These are phyloP conservation scores for Oryzias melastigma DNA, from an alignment of 2,113 vertebrate genomes.

Conservation along the genomic window DNA sequence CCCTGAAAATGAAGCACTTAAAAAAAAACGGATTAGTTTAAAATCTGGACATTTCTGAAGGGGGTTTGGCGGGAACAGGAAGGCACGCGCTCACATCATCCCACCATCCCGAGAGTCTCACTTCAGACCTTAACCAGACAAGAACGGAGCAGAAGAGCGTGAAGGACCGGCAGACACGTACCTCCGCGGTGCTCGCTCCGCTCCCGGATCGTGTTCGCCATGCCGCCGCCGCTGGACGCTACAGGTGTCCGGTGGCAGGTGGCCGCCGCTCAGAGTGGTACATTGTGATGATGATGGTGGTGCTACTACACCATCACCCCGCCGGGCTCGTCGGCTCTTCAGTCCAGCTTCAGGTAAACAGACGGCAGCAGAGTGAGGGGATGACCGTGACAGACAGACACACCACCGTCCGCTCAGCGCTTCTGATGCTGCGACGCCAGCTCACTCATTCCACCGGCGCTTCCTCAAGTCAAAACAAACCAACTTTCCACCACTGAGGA, in stretches of 20 bases:
- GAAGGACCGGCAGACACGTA: constrained; percentile 27
- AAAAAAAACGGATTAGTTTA: fast-evolving
- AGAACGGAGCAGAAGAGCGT: neutral
- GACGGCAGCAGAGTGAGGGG: neutral
- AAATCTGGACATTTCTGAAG: neutral
- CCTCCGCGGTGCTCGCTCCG: constrained; percentile 37
- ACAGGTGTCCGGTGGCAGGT: constrained; percentile 65
- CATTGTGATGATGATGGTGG: constrained; percentile 58
- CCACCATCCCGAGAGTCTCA: too few species aligned
- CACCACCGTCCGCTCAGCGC: neutral
- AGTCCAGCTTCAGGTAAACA: constrained; percentile 30
- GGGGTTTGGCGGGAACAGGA: neutral
- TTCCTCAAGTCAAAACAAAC: constrained; percentile 39
- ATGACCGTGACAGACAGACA: neutral
- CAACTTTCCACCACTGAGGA: neutral
- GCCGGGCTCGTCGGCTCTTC: constrained; percentile 21
- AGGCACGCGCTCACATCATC: neutral
- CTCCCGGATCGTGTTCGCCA: constrained; percentile 58
- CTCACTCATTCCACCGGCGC: constrained; percentile 26
- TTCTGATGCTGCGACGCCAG: constrained; percentile 32
- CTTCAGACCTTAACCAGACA: too few species aligned
- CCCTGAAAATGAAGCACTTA: fast-evolving
- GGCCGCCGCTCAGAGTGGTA: constrained; percentile 44
- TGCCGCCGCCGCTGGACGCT: constrained; percentile 51
- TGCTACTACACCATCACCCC: constrained; percentile 25